phyloP scores from a whole-genome alignment of 2,797 vertebrate genomes.

The Pseudochirops corinnae region DNA sequence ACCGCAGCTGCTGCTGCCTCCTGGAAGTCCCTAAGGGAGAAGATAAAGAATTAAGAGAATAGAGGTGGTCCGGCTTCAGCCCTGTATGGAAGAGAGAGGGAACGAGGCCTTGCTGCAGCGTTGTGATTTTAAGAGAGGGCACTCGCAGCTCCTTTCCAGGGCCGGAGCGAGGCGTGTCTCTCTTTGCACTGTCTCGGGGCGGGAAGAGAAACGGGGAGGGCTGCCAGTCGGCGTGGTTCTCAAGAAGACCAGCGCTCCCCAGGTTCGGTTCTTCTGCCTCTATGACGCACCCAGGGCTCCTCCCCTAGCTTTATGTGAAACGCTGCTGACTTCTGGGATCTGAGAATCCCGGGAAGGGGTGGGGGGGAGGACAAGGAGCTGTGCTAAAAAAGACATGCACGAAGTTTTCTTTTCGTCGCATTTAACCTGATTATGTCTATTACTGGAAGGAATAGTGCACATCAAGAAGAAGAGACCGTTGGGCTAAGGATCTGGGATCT shows the following conservation, averaged over 20 bases:
- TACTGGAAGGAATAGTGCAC: neutral
- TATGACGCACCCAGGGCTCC: constrained; percentile 6
- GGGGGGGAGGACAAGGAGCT: neutral
- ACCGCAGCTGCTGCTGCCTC: neutral
- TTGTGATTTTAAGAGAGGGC: neutral
- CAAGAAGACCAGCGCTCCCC: neutral
- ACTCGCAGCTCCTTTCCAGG: neutral
- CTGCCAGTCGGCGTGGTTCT: neutral
- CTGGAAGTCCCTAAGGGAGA: neutral
- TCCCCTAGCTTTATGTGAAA: constrained; percentile 5
- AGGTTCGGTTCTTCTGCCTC: neutral
- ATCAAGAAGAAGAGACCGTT: neutral
- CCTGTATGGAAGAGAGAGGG: neutral
- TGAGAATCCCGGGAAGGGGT: neutral
- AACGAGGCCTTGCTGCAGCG: neutral
- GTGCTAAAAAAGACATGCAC: neutral
- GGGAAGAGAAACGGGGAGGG: neutral
- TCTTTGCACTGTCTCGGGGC: neutral
- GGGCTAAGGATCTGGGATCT: neutral
- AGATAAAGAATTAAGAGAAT: neutral
- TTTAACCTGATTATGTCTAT: neutral
- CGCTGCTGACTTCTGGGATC: neutral
- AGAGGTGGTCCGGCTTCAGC: neutral
- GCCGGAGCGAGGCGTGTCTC: neutral
- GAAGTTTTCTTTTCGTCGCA: neutral